Conservation (phyloP, 2,113 vertebrate species). For the Nansenia antarctica region DNA sequence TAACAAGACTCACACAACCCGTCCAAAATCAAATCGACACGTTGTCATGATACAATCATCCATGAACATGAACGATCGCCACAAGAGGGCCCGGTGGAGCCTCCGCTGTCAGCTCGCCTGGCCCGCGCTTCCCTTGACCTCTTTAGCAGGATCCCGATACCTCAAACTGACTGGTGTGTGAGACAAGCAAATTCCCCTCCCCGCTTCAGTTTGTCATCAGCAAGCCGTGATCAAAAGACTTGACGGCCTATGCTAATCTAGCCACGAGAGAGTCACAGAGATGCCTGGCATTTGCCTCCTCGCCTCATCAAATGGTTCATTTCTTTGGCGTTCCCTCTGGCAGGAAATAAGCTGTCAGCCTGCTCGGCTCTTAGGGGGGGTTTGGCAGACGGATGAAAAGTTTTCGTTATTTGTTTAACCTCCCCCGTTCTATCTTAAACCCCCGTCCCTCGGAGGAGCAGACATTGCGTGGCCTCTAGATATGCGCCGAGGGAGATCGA, state of each 20-base stretch:
- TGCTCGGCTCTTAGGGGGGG: conserved; percentile 33
- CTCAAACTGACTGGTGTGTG: neutral
- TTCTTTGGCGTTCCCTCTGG: conserved; percentile 44
- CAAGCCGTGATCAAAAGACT: conserved; percentile 41
- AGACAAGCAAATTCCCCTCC: neutral
- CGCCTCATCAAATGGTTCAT: conserved; percentile 62
- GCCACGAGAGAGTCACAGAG: conserved; percentile 44
- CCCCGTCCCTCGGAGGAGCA: conserved; percentile 50
- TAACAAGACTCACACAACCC: too few species aligned
- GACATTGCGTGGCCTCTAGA: conserved; percentile 64
- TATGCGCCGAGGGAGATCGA: conserved; percentile 52
- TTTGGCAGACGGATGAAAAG: conserved; percentile 64
- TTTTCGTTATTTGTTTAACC: conserved; percentile 58
- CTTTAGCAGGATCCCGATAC: too few species aligned
- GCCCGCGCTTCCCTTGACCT: too few species aligned
- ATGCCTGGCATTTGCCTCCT: conserved; percentile 50
- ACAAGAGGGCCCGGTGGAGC: too few species aligned
- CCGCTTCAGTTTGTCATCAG: conserved; percentile 42
- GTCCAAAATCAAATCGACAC: too few species aligned
- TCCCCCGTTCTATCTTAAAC: conserved; percentile 44
- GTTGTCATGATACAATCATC: too few species aligned
- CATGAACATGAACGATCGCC: too few species aligned
- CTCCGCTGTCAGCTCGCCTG: too few species aligned
- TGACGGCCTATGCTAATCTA: conserved; percentile 38
- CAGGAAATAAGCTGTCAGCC: conserved; percentile 66